Conservation (phyloP, 2,797 vertebrate species). For the Paedocypris micromegethes region DNA sequence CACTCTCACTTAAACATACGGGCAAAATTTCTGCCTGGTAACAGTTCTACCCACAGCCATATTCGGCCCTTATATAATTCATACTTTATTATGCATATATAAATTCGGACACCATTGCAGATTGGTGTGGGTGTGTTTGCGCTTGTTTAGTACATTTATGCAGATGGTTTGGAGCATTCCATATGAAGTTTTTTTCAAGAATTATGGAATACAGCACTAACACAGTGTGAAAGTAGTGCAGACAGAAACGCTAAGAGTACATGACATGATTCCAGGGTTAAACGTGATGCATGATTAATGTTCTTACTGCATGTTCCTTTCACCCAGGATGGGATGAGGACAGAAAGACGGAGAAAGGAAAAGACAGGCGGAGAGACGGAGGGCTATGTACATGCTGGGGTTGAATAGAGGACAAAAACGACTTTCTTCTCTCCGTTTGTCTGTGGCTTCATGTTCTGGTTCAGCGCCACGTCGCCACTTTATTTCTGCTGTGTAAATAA, state of each 20-base stretch:
- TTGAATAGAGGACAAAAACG: slow-evolving; percentile 2
- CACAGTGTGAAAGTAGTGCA: slow-evolving; percentile 31
- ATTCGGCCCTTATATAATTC: too few species aligned
- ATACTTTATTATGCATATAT: too few species aligned
- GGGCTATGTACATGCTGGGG: not conserved
- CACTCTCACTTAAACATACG: too few species aligned
- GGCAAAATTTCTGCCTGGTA: too few species aligned
- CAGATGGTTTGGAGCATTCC: too few species aligned
- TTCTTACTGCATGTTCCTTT: slow-evolving; percentile 47
- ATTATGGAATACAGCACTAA: not conserved
- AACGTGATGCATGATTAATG: slow-evolving; percentile 52
- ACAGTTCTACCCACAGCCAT: too few species aligned
- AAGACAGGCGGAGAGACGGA: not conserved
- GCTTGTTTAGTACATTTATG: too few species aligned
- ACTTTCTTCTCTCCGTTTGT: slow-evolving; percentile 22
- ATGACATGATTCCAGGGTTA: slow-evolving; percentile 52
- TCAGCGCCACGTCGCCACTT: slow-evolving; percentile 43
- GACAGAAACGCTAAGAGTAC: slow-evolving; percentile 42
- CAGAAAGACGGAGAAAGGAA: slow-evolving; percentile 22
- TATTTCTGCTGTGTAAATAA: slow-evolving; percentile 53
- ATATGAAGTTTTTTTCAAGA: too few species aligned
- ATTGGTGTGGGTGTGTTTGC: too few species aligned
- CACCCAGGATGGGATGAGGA: slow-evolving; percentile 27
- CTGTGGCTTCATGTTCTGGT: slow-evolving; percentile 26
- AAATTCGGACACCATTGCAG: too few species aligned